phyloP scores from a whole-genome alignment of 2,113 vertebrate genomes.

The Tachycineta bicolor region DNA sequence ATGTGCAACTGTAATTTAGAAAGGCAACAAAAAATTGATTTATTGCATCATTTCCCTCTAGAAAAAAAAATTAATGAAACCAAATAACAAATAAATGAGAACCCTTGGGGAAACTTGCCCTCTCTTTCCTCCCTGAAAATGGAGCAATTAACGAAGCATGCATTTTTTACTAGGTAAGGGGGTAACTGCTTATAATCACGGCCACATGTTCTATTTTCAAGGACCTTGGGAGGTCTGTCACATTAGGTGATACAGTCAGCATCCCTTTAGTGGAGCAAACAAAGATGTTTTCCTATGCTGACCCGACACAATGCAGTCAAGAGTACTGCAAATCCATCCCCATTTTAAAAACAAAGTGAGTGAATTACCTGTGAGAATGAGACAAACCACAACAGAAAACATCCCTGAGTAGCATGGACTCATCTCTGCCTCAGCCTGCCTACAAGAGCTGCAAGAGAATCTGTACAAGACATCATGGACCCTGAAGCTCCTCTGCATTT shows the following conservation, averaged over 20 bases:
- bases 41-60: background rate
- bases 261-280: background rate
- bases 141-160: background rate
- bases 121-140: background rate
- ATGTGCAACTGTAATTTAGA: background rate
- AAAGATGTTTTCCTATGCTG: background rate
- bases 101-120: background rate
- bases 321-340: background rate
- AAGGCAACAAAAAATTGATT: background rate
- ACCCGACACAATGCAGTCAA: background rate
- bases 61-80: background rate
- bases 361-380: background rate
- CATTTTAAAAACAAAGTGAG: background rate
- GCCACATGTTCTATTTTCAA: background rate
- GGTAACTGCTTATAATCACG: constrained; percentile 1
- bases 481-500: background rate
- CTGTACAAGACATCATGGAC: rapidly evolving
- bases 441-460: background rate
- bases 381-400: background rate
- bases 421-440: background rate
- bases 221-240: background rate
- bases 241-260: background rate
- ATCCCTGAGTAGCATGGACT: background rate
- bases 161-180: background rate
- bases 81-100: background rate